A percentile compares a stretch with the other conserved stretches of the same genome.
These are phyloP conservation scores for Pundamilia nyererei DNA, from an alignment of 2,113 vertebrate genomes.

Conservation along the genomic window DNA sequence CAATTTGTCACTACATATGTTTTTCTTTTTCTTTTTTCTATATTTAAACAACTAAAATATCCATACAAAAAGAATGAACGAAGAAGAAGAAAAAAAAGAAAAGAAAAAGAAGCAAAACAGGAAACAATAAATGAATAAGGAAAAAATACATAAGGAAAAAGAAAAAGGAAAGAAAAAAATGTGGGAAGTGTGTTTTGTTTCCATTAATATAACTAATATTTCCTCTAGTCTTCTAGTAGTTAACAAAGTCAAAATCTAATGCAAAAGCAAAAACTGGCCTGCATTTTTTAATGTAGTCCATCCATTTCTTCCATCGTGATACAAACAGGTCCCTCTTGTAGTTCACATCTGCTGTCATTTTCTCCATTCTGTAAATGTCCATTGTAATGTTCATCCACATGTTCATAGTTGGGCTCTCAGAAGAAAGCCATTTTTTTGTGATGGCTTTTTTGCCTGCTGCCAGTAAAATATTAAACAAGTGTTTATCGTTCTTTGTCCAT, in stretches of 20 bases:
- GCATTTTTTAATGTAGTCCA: background rate
- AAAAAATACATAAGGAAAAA: background rate
- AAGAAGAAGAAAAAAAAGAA: background rate
- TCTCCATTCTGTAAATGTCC: too few species aligned
- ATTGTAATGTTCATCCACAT: too few species aligned
- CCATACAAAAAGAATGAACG: background rate
- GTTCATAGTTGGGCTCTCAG: too few species aligned
- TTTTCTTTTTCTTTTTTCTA: background rate
- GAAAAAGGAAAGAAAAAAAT: accelerated
- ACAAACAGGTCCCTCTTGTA: too few species aligned
- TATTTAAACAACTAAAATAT: background rate
- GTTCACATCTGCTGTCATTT: too few species aligned
- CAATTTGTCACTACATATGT: background rate
- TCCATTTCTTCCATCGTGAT: background rate
- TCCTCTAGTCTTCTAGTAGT: background rate
- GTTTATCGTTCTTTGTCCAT: too few species aligned
- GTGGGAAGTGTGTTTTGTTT: background rate
- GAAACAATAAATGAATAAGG: background rate
- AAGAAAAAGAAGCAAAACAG: background rate
- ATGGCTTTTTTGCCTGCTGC: too few species aligned
- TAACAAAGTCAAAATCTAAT: background rate
- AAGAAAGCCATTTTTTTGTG: too few species aligned
- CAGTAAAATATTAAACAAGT: too few species aligned
- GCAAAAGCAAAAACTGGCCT: accelerated
- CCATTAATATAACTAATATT: background rate